Percentiles rank a stretch among this genome's conserved stretches.
These are phyloP conservation scores for Drosophila funebris DNA, from an alignment of 1,140 invertebrate genomes.

Conservation along the genomic window DNA sequence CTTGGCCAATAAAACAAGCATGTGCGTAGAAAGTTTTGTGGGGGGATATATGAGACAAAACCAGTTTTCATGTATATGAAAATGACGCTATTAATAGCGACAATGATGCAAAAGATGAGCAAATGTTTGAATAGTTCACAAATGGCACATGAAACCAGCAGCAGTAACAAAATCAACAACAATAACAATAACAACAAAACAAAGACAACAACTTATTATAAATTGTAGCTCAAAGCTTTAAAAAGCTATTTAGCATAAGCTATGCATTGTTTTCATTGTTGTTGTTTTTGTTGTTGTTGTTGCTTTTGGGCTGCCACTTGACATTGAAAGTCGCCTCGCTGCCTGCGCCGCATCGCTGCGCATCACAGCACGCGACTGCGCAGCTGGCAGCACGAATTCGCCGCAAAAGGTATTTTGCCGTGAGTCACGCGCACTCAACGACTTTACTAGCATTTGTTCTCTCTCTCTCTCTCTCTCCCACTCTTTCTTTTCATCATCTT, in stretches of 20 bases:
- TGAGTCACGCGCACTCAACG: conserved; percentile 30
- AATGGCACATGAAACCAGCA: conserved; percentile 4
- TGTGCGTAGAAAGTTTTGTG: conserved; percentile 37
- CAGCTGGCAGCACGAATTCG: conserved; percentile 29
- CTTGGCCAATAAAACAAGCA: conserved; percentile 21
- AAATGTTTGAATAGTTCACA: conserved; percentile 11
- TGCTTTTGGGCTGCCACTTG: conserved; percentile 41
- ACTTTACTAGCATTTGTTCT: not conserved
- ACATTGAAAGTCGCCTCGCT: conserved; percentile 61
- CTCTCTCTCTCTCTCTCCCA: not conserved
- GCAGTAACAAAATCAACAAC: not conserved
- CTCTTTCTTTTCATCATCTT: not conserved
- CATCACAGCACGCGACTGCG: conserved; percentile 40
- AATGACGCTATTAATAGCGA: conserved; percentile 11
- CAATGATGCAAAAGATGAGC: conserved; percentile 37
- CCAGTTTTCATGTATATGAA: conserved; percentile 10
- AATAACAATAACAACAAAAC: not conserved
- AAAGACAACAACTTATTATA: not conserved
- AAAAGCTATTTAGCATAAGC: conserved; percentile 34
- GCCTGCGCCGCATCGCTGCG: conserved; percentile 20
- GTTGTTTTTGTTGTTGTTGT: conserved; percentile 2
- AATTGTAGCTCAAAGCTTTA: conserved; percentile 19
- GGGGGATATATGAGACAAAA: conserved; percentile 10
- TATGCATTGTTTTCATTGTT: conserved; percentile 18
- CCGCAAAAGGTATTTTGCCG: conserved; percentile 13